A percentile compares a stretch with the other conserved stretches of the same genome.
phyloP scores from a whole-genome alignment of 2,113 vertebrate genomes.

The Neodon shergylaensis region DNA sequence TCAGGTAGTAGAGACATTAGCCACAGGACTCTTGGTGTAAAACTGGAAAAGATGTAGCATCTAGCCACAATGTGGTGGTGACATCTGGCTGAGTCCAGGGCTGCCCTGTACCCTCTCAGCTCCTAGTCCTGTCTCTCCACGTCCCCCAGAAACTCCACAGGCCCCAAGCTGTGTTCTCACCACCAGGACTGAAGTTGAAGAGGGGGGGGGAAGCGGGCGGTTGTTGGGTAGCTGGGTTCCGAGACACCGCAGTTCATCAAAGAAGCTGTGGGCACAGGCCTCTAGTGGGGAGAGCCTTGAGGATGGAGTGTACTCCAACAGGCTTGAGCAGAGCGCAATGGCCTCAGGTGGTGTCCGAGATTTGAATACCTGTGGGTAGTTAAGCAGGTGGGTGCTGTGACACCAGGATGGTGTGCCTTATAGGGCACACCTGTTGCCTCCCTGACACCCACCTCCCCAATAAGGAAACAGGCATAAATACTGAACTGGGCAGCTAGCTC shows the following conservation, averaged over 20 bases:
- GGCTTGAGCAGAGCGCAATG: constrained; percentile 93
- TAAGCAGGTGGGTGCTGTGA: neutral
- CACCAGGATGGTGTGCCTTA: neutral
- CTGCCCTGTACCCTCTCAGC: neutral
- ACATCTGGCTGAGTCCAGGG: too few species aligned
- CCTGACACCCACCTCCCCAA: constrained; percentile 24
- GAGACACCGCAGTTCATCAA: constrained; percentile 92
- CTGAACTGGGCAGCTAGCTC: neutral
- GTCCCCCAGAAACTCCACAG: neutral
- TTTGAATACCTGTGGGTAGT: constrained; percentile 90
- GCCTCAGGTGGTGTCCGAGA: constrained; percentile 94
- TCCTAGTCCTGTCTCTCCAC: neutral
- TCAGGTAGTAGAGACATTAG: neutral
- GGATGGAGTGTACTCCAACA: constrained; percentile 95
- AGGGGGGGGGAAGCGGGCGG: constrained; percentile 92
- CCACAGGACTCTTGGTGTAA: neutral
- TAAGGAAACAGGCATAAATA: neutral
- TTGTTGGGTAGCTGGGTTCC: constrained; percentile 93
- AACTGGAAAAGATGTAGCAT: neutral
- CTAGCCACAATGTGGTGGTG: neutral
- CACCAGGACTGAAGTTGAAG: constrained; percentile 95
- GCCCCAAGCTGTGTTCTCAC: constrained; percentile 79
- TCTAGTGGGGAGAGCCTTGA: constrained; percentile 94
- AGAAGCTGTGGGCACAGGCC: constrained; percentile 94
- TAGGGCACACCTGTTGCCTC: neutral